Percentiles rank a stretch among this genome's conserved stretches.
Conservation (phyloP, 1,140 invertebrate genomes). For the Samia ricini region DNA sequence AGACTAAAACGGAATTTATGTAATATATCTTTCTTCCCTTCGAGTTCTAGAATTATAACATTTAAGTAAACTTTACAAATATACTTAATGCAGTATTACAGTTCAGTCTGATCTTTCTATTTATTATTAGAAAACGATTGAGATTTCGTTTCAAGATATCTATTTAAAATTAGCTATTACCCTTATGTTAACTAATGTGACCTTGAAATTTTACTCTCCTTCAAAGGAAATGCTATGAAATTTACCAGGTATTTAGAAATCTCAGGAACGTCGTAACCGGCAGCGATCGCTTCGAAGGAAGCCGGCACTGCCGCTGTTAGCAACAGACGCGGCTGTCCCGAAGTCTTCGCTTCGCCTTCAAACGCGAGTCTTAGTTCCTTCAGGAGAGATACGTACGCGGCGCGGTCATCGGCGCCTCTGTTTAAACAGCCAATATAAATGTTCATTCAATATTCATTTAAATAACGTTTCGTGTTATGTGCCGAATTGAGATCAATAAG, state of each 20-base stretch:
- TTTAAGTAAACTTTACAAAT: no score
- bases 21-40: no score
- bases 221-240: not conserved
- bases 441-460: not conserved
- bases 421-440: not conserved
- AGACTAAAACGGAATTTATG: no score
- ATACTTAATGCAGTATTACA: no score
- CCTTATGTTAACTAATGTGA: no score
- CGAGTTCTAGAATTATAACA: no score
- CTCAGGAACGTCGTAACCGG: slow-evolving; percentile 96
- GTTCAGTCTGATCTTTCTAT: no score
- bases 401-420: slow-evolving; percentile 89
- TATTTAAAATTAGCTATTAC: no score
- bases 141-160: no score
- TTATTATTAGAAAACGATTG: no score
- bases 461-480: not conserved
- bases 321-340: slow-evolving; percentile 88
- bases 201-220: no score
- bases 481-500: not conserved
- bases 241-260: slow-evolving; percentile 91
- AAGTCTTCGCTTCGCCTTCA: slow-evolving; percentile 91
- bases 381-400: slow-evolving; percentile 88
- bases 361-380: slow-evolving; percentile 92
- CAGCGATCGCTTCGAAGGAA: slow-evolving; percentile 94
- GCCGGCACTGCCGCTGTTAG: slow-evolving; percentile 95